These are phyloP conservation scores for Paguma larvata DNA, from an alignment of 2,797 vertebrate species.

Conservation along the genomic window DNA sequence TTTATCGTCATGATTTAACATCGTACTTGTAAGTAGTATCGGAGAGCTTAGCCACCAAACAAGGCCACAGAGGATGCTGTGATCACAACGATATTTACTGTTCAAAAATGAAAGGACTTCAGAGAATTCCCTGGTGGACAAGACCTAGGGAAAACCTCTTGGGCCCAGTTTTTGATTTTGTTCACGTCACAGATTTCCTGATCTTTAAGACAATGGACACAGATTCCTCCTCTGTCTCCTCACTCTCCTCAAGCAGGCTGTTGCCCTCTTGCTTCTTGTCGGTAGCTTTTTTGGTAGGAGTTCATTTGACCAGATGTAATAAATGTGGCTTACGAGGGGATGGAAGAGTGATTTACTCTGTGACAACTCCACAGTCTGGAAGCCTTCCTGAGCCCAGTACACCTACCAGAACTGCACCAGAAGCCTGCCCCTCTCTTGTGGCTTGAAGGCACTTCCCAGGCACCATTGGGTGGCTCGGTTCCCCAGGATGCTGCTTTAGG, in stretches of 20 bases:
- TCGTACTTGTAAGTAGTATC: neutral
- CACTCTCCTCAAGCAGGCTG: neutral
- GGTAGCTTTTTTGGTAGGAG: neutral
- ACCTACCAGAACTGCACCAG: neutral
- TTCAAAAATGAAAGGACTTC: neutral
- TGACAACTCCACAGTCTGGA: neutral
- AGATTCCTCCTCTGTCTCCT: neutral
- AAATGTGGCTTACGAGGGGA: neutral
- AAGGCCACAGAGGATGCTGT: neutral
- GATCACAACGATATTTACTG: neutral
- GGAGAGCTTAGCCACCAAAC: neutral
- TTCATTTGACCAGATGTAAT: neutral
- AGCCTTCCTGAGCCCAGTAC: neutral
- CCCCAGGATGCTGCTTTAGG: conserved; percentile 82
- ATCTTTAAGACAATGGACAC: neutral
- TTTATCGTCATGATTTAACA: neutral
- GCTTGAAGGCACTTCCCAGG: neutral
- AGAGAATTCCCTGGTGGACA: neutral
- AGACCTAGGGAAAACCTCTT: neutral
- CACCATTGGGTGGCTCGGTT: conserved; percentile 73
- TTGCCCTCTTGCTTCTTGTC: neutral
- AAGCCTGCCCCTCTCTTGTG: neutral
- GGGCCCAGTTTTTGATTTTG: neutral
- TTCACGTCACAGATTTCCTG: neutral
- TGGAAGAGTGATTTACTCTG: neutral